These are phyloP conservation scores for Papilio elwesi DNA, from an alignment of 2,888 invertebrate species.

Conservation along the genomic window DNA sequence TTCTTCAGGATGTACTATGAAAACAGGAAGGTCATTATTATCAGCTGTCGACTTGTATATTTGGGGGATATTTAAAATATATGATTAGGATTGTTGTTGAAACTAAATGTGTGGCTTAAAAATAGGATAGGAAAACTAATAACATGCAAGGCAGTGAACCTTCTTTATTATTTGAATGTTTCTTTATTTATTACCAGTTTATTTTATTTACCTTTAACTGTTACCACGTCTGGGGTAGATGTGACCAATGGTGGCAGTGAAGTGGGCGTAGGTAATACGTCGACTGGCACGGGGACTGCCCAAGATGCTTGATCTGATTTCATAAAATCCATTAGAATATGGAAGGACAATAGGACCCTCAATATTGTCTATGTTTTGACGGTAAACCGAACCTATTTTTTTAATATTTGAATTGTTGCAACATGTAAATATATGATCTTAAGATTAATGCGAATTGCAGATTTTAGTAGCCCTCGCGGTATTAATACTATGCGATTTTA, in stretches of 20 bases:
- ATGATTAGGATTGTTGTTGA: not conserved
- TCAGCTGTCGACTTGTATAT: not conserved
- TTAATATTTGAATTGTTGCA: too few relatives aligned
- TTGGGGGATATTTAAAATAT: too few relatives aligned
- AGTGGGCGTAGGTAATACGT: constrained; percentile 60
- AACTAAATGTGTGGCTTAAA: too few relatives aligned
- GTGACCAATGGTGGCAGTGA: constrained; percentile 46
- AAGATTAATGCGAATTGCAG: too few relatives aligned
- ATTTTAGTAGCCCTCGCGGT: too few relatives aligned
- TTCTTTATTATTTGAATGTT: too few relatives aligned
- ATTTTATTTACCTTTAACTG: constrained; percentile 45
- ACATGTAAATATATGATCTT: too few relatives aligned
- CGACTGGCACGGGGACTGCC: constrained; percentile 49
- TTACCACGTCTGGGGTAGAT: constrained; percentile 44
- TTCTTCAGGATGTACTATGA: constrained; percentile 44
- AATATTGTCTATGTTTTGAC: too few relatives aligned
- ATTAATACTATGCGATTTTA: too few relatives aligned
- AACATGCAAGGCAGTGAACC: too few relatives aligned
- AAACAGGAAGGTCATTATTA: not conserved
- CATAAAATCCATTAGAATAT: not conserved
- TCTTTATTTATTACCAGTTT: not conserved
- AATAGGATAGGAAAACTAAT: too few relatives aligned
- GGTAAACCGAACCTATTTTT: too few relatives aligned
- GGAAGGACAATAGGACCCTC: not conserved
- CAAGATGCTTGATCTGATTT: constrained; percentile 53